phyloP scores from a whole-genome alignment of 1,140 invertebrate species.

The Portunus trituberculatus region DNA sequence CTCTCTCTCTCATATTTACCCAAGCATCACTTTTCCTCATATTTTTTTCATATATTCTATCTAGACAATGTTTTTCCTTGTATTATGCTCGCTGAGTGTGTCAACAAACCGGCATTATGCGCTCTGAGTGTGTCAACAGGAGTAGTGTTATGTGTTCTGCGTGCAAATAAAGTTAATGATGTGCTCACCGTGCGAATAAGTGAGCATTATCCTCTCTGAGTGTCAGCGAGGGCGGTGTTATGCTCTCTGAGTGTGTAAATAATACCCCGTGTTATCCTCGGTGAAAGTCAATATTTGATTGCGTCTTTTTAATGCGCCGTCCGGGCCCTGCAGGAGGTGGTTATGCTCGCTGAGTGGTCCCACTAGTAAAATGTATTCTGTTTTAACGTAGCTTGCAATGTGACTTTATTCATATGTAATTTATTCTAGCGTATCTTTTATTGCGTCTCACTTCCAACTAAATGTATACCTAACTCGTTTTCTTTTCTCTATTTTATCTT shows the following conservation, averaged over 20 bases:
- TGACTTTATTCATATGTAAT: no score
- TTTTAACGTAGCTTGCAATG: no score
- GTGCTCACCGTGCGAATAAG: background rate
- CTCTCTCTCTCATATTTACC: background rate
- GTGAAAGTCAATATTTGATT: background rate
- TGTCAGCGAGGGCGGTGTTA: background rate
- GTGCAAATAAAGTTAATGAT: conserved; percentile 14
- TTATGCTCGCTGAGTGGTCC: background rate
- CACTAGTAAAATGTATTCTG: no score
- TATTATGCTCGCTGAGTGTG: background rate
- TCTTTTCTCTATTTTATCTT: no score
- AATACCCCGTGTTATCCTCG: background rate
- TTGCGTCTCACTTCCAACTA: no score
- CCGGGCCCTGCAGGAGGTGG: background rate
- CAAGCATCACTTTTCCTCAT: background rate
- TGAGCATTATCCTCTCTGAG: background rate
- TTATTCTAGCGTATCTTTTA: no score
- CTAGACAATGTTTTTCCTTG: background rate
- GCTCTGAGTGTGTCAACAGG: background rate
- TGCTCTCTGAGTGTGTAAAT: conserved; percentile 8
- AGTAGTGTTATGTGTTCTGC: background rate
- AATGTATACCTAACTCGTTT: no score
- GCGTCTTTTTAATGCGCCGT: background rate
- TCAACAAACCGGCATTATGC: background rate
- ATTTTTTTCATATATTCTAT: no score